phyloP scores from a whole-genome alignment of 2,113 vertebrate species.

The Cnemophilus loriae region DNA sequence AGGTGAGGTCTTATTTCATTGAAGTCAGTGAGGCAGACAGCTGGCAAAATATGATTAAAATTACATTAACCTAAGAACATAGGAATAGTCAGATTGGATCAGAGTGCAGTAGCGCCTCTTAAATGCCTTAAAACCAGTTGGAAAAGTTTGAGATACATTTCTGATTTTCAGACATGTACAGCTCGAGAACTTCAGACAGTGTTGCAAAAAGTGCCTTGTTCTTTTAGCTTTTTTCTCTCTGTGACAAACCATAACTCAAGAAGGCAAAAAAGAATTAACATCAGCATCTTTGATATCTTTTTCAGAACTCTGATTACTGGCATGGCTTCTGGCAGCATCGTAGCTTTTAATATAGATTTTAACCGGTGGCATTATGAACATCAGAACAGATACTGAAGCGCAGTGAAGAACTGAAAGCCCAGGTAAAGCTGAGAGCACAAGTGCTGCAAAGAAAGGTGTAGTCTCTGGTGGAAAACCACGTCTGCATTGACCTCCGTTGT shows the following conservation, averaged over 20 bases:
- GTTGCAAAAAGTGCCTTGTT: neutral
- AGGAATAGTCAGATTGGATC: neutral
- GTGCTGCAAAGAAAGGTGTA: conserved; percentile 68
- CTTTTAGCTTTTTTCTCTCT: neutral
- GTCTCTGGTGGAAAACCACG: conserved; percentile 71
- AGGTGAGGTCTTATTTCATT: neutral
- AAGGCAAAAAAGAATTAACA: neutral
- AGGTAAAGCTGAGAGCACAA: conserved; percentile 75
- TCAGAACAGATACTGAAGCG: conserved; percentile 91
- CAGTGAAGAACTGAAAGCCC: conserved; percentile 62
- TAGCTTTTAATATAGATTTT: conserved; percentile 99
- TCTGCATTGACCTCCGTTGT: conserved; percentile 75
- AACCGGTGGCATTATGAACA: conserved; percentile 98
- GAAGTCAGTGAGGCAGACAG: neutral
- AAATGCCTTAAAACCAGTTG: neutral
- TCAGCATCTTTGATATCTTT: neutral
- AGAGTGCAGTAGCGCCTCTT: neutral
- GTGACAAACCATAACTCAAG: neutral
- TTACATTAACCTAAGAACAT: neutral
- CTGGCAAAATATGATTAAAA: neutral
- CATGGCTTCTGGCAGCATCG: conserved; percentile 98
- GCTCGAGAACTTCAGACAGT: neutral
- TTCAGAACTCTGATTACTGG: conserved; percentile 95
- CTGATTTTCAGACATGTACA: neutral
- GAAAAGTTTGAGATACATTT: neutral